Percentiles rank a stretch among this genome's conserved stretches.
phyloP scores from a whole-genome alignment of 2,797 vertebrate species.

The Tachyglossus aculeatus region DNA sequence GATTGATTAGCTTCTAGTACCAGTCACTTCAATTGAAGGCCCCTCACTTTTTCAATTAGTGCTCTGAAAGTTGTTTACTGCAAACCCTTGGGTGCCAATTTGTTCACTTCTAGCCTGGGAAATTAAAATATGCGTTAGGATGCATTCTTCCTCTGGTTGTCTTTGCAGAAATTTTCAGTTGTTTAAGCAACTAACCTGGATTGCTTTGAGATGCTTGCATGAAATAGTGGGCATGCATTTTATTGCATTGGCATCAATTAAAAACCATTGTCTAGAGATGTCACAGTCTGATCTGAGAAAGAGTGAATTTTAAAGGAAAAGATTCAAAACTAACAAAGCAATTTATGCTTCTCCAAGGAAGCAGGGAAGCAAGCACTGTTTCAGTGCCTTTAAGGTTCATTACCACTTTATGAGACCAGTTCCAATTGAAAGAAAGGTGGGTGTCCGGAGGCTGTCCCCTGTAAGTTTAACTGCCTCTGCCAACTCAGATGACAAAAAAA shows the following conservation, averaged over 20 bases:
- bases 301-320: slow-evolving; percentile 52
- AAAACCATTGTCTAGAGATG: slow-evolving; percentile 64
- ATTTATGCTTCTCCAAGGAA: slow-evolving; percentile 48
- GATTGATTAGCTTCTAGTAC: no score
- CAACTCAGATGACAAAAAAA: slow-evolving; percentile 69
- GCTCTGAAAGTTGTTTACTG: slow-evolving; percentile 34
- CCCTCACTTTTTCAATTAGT: slow-evolving; percentile 26
- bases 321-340: slow-evolving; percentile 55
- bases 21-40: slow-evolving; percentile 23
- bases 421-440: slow-evolving; percentile 47
- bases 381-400: slow-evolving; percentile 45
- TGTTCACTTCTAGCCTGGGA: no score
- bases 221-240: slow-evolving; percentile 60
- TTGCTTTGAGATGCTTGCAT: slow-evolving; percentile 56
- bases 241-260: slow-evolving; percentile 65
- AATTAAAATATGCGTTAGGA: slow-evolving; percentile 61
- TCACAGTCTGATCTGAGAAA: slow-evolving; percentile 59
- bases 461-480: slow-evolving; percentile 63
- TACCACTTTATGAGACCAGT: slow-evolving; percentile 49
- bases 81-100: no score
- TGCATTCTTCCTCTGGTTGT: slow-evolving; percentile 26
- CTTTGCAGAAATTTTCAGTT: slow-evolving; percentile 59
- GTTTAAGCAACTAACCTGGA: slow-evolving; percentile 68
- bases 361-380: slow-evolving; percentile 32
- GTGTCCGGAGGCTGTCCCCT: slow-evolving; percentile 54